Conservation (phyloP, 2,797 vertebrate species). For the Melanotaenia boesemani region DNA sequence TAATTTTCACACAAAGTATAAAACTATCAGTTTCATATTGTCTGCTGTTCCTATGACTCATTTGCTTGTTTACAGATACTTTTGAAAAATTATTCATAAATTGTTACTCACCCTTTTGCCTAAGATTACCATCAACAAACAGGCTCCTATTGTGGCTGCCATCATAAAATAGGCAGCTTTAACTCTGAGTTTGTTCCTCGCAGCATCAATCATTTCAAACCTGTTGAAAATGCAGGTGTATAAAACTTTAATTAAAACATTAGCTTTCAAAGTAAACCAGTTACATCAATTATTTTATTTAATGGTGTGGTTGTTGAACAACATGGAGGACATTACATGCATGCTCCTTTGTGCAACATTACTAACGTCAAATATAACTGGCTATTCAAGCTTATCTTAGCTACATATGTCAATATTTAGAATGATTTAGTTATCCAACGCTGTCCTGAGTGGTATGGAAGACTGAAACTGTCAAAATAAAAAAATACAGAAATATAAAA, state of each 20-base stretch:
- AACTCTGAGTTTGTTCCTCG: slow-evolving; percentile 88
- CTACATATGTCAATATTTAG: slow-evolving; percentile 8
- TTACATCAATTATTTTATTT: too few relatives aligned
- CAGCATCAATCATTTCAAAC: slow-evolving; percentile 87
- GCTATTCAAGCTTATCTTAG: slow-evolving; percentile 1
- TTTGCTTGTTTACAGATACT: neutral
- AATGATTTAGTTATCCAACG: neutral
- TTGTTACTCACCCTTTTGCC: slow-evolving; percentile 90
- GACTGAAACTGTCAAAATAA: too few relatives aligned
- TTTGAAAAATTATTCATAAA: neutral
- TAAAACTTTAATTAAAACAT: neutral
- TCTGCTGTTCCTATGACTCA: neutral
- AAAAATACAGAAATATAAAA: too few relatives aligned
- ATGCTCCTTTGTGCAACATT: neutral
- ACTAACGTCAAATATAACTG: neutral
- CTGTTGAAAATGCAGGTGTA: slow-evolving; percentile 70
- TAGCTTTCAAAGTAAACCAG: neutral
- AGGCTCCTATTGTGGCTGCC: slow-evolving; percentile 82
- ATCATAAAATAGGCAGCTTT: slow-evolving; percentile 91
- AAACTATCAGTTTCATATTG: neutral
- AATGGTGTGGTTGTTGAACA: neutral
- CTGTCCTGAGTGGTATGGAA: neutral
- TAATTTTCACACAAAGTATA: neutral
- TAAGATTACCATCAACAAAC: slow-evolving; percentile 81
- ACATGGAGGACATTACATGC: neutral